Base-by-base conservation (phyloP, 2,888 invertebrate genomes). In the Campoletis raptor region DNA sequence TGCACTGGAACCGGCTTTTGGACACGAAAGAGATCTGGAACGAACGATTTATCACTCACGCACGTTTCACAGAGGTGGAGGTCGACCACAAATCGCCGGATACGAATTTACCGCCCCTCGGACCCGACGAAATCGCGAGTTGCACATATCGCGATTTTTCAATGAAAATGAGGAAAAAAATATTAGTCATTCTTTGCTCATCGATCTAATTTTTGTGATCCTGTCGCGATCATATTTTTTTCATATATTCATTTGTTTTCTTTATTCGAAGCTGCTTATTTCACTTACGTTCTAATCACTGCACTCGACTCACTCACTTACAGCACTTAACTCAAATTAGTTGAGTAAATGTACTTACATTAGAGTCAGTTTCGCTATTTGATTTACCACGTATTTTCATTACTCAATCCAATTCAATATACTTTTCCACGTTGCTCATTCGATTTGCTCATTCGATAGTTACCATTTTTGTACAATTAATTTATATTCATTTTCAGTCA, bases 1-100 rank as follows among this genome's bases (percentile, higher is more conserved):
- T 30, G 24, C 61, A 66, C 74, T 73, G 80, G 54, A 88, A 87
- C 87, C 83, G 83, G 87, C 83, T 86, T 77, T 81, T 67, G 64
- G 45, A 18, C 80, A 48, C 36, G 67, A 61, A 70, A 54, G 78
- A 64, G 74, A 85, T 85, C 69, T 83, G 64, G 76, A 78, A 82
- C 73, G 64, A 52, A 61, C 57, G 37, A 7, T 81, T 74, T 37
- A 37, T 45, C 52, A 30, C 21, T 81, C 81, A 54, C 78, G 78
- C 81, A 54, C 30, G 73, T 83, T 73, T 81, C 85, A n/a, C 77
- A 57, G 64, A 64, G 83, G 78, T 84, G 85, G 79, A 87, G 88
- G 87, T 85, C 88, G 85, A 87, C 84, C 69, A 73, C 80, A 74
- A 64, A 78, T 64, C 73, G 30, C 30, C 79, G 79, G 72, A 73